Percentiles rank a stretch among this genome's conserved stretches.
Conservation (phyloP, 2,888 invertebrate genomes). For the Omphaloscelis lunosa region DNA sequence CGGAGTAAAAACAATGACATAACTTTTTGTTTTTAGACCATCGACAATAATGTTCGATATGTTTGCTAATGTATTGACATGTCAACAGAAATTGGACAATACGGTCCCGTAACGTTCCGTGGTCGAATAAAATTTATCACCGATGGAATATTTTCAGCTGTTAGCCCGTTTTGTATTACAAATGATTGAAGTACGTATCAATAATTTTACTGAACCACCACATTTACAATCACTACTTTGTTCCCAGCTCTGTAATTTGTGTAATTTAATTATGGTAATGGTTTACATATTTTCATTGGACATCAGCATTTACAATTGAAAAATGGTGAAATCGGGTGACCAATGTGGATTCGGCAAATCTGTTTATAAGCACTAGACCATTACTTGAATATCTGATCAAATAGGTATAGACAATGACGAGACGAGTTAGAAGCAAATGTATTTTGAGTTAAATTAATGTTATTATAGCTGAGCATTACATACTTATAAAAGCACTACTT, state of each 20-base stretch:
- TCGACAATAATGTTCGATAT: conserved; percentile 30
- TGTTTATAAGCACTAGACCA: conserved; percentile 40
- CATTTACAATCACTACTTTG: conserved; percentile 36
- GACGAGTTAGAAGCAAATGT: background rate
- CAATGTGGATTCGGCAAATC: conserved; percentile 16
- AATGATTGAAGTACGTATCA: conserved; percentile 38
- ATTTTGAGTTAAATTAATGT: background rate
- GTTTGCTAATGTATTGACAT: conserved; percentile 57
- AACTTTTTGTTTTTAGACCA: conserved; percentile 33
- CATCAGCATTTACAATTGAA: conserved; percentile 31
- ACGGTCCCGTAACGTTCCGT: conserved; percentile 8
- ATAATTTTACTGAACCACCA: conserved; percentile 29
- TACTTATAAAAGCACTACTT: background rate
- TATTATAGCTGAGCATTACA: background rate
- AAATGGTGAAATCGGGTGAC: conserved; percentile 21
- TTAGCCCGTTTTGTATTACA: conserved; percentile 30
- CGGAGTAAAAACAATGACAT: conserved; percentile 15
- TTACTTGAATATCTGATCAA: conserved; percentile 23
- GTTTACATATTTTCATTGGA: conserved; percentile 25
- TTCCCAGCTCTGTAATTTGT: conserved; percentile 22
- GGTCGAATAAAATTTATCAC: conserved; percentile 48
- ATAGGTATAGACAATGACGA: conserved; percentile 1
- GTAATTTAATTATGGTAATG: conserved; percentile 44
- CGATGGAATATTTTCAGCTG: conserved; percentile 35
- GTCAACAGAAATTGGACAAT: conserved; percentile 59